Percentiles rank a stretch among this genome's conserved stretches.
These are phyloP conservation scores for Myiozetetes cayanensis DNA, from an alignment of 2,113 vertebrate species.

Conservation along the genomic window DNA sequence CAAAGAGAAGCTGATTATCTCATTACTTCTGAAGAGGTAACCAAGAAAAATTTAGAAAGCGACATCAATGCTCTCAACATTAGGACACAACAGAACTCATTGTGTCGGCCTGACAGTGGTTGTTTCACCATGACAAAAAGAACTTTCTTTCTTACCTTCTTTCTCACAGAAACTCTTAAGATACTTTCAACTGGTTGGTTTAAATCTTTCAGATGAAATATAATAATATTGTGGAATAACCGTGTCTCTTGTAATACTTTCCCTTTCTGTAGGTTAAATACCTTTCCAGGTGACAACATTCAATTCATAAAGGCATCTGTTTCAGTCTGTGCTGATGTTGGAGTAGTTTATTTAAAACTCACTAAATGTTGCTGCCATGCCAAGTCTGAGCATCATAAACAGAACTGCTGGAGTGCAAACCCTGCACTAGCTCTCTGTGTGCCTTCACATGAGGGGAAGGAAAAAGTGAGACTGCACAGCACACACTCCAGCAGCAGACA, in stretches of 20 bases:
- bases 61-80: background rate
- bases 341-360: background rate
- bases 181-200: background rate
- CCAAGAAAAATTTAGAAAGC: background rate
- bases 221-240: background rate
- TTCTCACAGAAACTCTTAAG: background rate
- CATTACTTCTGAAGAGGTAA: conserved; percentile 74
- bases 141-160: background rate
- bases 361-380: background rate
- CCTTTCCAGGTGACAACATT: background rate
- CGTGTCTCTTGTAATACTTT: background rate
- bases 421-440: background rate
- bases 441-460: background rate
- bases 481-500: background rate
- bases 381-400: background rate
- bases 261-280: background rate
- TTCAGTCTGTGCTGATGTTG: background rate
- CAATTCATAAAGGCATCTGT: background rate
- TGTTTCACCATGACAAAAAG: background rate
- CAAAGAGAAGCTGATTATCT: conserved; percentile 70
- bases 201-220: background rate
- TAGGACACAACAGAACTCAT: background rate
- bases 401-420: background rate
- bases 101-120: background rate
- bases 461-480: background rate